These are phyloP conservation scores for Musca domestica DNA, from an alignment of 1,140 invertebrate genomes.

Conservation along the genomic window DNA sequence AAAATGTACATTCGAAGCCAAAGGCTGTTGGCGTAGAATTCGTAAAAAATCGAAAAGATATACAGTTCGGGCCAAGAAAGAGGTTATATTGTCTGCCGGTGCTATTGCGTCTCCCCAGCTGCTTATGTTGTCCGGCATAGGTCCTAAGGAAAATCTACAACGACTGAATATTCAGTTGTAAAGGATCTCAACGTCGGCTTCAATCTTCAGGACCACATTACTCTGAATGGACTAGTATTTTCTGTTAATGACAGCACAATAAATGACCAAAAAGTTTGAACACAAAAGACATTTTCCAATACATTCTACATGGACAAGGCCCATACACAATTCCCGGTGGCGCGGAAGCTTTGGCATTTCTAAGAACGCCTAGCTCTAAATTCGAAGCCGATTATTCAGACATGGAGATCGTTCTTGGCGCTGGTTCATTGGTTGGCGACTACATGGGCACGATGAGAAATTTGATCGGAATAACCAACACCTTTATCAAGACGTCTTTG, in stretches of 20 bases:
- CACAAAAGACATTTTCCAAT: constrained; percentile 59
- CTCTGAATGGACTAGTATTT: constrained; percentile 67
- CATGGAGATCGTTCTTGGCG: constrained; percentile 74
- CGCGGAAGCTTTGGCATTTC: constrained; percentile 69
- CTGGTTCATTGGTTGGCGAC: constrained; percentile 70
- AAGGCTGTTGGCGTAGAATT: constrained; percentile 58
- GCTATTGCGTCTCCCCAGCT: constrained; percentile 79
- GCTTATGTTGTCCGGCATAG: constrained; percentile 78
- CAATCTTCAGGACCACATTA: constrained; percentile 78
- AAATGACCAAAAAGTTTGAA: constrained; percentile 52
- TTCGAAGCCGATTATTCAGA: constrained; percentile 61
- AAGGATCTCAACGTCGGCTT: constrained; percentile 73
- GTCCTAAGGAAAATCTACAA: constrained; percentile 68
- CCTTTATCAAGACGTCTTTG: constrained; percentile 62
- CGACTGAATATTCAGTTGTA: constrained; percentile 58
- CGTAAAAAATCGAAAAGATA: constrained; percentile 58
- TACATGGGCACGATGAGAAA: constrained; percentile 65
- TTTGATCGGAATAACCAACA: constrained; percentile 63
- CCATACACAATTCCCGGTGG: constrained; percentile 71
- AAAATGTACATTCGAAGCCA: constrained; percentile 42
- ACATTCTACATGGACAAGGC: constrained; percentile 60
- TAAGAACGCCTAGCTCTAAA: constrained; percentile 58
- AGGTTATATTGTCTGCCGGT: constrained; percentile 73
- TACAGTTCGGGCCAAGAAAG: constrained; percentile 67
- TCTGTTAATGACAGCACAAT: constrained; percentile 64